A percentile compares a stretch with the other conserved stretches of the same genome.
These are phyloP conservation scores for Hymenochirus boettgeri DNA, from an alignment of 2,113 vertebrate species.

Conservation along the genomic window DNA sequence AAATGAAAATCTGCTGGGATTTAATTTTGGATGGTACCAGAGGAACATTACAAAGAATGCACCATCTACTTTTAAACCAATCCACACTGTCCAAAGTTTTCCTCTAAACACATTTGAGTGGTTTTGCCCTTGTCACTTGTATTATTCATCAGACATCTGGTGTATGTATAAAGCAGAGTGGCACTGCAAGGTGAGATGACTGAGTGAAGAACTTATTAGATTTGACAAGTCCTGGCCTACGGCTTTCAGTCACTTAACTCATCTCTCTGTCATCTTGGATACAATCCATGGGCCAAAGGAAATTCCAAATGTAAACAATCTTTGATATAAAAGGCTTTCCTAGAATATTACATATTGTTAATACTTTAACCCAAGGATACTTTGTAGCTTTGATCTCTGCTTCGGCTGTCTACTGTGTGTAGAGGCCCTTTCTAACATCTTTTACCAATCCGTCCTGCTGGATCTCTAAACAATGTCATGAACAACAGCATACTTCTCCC, in stretches of 20 bases:
- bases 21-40: conserved; percentile 35
- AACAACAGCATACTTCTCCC: no score
- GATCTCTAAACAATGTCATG: no score
- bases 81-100: conserved; percentile 46
- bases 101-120: conserved; percentile 50
- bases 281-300: conserved; percentile 24
- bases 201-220: conserved; percentile 59
- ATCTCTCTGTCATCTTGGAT: conserved; percentile 45
- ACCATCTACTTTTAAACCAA: conserved; percentile 43
- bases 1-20: conserved; percentile 26
- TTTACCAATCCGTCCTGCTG: no score
- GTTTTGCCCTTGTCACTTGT: conserved; percentile 73
- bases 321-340: conserved; percentile 21
- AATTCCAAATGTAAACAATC: conserved; percentile 26
- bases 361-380: neutral
- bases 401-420: no score
- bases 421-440: no score
- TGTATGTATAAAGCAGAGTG: conserved; percentile 61
- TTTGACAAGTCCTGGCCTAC: conserved; percentile 53
- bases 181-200: conserved; percentile 66
- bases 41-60: conserved; percentile 22
- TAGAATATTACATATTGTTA: conserved; percentile 13
- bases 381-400: neutral
- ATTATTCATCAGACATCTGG: conserved; percentile 65
- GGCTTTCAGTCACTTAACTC: conserved; percentile 56